A percentile compares a stretch with the other conserved stretches of the same genome.
phyloP scores from a whole-genome alignment of 1,140 invertebrate genomes.

The Drosophila carrolli region DNA sequence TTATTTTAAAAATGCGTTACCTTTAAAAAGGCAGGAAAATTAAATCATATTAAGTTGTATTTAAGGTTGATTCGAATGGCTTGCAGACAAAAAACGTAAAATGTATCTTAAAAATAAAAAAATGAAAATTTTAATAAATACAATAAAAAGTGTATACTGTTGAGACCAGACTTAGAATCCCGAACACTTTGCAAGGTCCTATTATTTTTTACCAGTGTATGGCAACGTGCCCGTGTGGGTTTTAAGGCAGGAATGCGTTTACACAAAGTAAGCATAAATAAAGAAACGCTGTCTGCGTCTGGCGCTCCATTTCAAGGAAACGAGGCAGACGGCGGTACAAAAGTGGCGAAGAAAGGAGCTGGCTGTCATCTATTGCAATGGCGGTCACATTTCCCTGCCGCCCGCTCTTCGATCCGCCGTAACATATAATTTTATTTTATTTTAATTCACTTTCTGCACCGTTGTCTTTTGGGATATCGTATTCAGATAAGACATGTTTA shows the following conservation, averaged over 20 bases:
- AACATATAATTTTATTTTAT: slow-evolving; percentile 80
- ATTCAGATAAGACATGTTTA: slow-evolving; percentile 84
- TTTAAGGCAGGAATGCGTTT: slow-evolving; percentile 67
- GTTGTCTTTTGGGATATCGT: slow-evolving; percentile 83
- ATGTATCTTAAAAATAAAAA: too few relatives aligned
- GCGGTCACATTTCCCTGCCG: slow-evolving; percentile 68
- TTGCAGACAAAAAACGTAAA: too few relatives aligned
- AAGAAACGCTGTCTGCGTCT: slow-evolving; percentile 60
- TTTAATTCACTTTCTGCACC: slow-evolving; percentile 80
- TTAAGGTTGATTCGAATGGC: too few relatives aligned
- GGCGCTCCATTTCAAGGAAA: slow-evolving; percentile 48
- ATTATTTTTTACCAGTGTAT: slow-evolving; percentile 1
- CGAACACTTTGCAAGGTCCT: too few relatives aligned
- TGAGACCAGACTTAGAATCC: too few relatives aligned
- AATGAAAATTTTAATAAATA: too few relatives aligned
- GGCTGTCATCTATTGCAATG: slow-evolving; percentile 55
- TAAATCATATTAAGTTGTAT: too few relatives aligned
- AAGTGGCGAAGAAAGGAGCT: background rate
- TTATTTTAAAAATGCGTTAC: too few relatives aligned
- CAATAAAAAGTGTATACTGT: too few relatives aligned
- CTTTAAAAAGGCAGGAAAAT: too few relatives aligned
- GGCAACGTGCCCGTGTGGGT: slow-evolving; percentile 28
- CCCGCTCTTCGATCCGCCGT: slow-evolving; percentile 60
- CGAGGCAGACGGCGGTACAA: slow-evolving; percentile 40
- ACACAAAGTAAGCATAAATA: slow-evolving; percentile 82